Evolutionary conservation across 2,888 invertebrate species (phyloP).

Genomic region (Slavum lentiscoides): DNA sequence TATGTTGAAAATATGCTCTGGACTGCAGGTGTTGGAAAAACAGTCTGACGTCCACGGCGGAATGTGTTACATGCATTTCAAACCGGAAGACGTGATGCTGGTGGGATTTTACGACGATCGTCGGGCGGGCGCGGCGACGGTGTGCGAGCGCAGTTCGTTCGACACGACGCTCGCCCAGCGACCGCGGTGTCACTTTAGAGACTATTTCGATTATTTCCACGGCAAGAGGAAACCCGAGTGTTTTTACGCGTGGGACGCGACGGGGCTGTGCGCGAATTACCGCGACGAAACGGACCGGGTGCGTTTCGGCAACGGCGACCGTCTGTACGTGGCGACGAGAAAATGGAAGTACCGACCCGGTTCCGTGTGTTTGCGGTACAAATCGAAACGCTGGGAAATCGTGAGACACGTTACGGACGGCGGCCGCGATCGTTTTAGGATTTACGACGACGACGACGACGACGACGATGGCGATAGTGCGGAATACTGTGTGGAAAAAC

Average conservation of each 20-base stretch:
- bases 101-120: constrained; percentile 18
- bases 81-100: constrained; percentile 28
- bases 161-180: neutral
- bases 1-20: too few species aligned
- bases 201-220: constrained; percentile 14
- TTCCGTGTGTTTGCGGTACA: neutral
- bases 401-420: neutral
- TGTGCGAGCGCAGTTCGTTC: neutral
- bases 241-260: neutral
- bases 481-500: neutral
- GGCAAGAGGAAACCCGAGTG: neutral
- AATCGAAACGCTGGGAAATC: neutral
- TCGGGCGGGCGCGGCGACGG: neutral
- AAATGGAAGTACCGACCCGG: constrained; percentile 1
- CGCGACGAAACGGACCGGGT: neutral
- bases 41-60: neutral
- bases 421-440: neutral
- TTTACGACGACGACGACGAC: neutral
- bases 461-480: neutral
- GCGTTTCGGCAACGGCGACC: neutral
- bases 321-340: neutral
- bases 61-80: constrained; percentile 21
- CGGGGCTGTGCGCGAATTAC: neutral
- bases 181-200: neutral
- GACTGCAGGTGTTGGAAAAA: constrained; percentile 27